A percentile compares a stretch with the other conserved stretches of the same genome.
phyloP scores from a whole-genome alignment of 2,888 invertebrate genomes.

The Lepidonotus clava region DNA sequence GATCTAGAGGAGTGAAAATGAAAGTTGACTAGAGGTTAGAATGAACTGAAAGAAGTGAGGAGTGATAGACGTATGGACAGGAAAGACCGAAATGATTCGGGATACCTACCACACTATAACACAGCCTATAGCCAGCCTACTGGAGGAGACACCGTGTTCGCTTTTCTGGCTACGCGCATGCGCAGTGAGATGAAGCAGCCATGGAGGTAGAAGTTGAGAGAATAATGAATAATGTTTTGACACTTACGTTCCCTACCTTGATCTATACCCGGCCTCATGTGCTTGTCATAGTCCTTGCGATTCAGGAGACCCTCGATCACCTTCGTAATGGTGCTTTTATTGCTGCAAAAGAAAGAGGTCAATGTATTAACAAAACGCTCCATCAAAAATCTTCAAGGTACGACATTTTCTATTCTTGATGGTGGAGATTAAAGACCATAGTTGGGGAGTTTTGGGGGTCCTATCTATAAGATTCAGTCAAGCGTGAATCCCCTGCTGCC shows the following conservation, averaged over 20 bases:
- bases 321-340: slow-evolving; percentile 48
- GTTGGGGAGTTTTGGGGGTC: too few species aligned
- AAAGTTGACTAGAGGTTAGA: too few species aligned
- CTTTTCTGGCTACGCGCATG: neutral
- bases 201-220: slow-evolving; percentile 32
- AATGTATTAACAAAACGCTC: too few species aligned
- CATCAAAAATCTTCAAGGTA: too few species aligned
- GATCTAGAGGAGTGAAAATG: too few species aligned
- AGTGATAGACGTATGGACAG: too few species aligned
- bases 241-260: slow-evolving; percentile 52
- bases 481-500: too few species aligned
- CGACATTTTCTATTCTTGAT: too few species aligned
- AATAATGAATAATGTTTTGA: slow-evolving; percentile 44
- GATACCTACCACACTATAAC: slow-evolving; percentile 38
- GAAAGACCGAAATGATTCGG: too few species aligned
- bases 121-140: neutral
- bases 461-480: too few species aligned
- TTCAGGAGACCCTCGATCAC: slow-evolving; percentile 45
- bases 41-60: too few species aligned
- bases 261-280: slow-evolving; percentile 49
- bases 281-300: slow-evolving; percentile 39
- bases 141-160: slow-evolving; percentile 18
- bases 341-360: neutral
- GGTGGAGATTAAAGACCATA: too few species aligned
- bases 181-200: slow-evolving; percentile 48